phyloP scores from a whole-genome alignment of 2,797 vertebrate species.

The Falco rusticolus region DNA sequence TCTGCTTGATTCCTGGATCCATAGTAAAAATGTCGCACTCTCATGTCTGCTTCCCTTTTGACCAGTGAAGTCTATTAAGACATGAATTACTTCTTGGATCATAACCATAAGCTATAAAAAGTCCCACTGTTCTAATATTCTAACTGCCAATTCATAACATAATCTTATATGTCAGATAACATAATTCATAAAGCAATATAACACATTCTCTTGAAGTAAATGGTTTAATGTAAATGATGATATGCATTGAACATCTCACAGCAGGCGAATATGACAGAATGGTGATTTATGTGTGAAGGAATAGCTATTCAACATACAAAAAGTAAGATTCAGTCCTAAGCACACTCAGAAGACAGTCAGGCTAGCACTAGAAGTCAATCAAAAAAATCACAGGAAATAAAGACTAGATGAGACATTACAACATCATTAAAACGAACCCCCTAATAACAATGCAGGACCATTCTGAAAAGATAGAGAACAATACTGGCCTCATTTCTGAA shows the following conservation, averaged over 20 bases:
- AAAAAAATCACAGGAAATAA: background rate
- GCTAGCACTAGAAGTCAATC: background rate
- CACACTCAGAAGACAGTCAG: background rate
- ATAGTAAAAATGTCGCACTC: background rate
- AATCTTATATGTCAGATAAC: conserved; percentile 54
- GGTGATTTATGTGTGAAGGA: conserved; percentile 33
- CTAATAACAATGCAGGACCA: background rate
- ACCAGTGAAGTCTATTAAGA: conserved; percentile 2
- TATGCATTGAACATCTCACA: conserved; percentile 19
- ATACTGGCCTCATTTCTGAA: background rate
- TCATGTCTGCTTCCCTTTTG: background rate
- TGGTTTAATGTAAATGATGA: conserved; percentile 63
- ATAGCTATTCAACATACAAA: background rate
- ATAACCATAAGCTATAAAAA: conserved; percentile 45
- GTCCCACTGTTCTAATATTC: conserved; percentile 43
- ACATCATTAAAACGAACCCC: background rate
- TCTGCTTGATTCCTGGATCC: background rate
- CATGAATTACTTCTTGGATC: conserved; percentile 35
- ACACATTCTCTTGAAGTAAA: conserved; percentile 43
- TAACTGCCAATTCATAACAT: conserved; percentile 61
- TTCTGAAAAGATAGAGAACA: background rate
- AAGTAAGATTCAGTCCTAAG: conserved; percentile 6
- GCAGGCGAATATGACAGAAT: conserved; percentile 30
- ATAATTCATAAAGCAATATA: conserved; percentile 63
- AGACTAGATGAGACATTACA: background rate